Conservation (phyloP, 2,113 vertebrate genomes). For the Catagonus wagneri region DNA sequence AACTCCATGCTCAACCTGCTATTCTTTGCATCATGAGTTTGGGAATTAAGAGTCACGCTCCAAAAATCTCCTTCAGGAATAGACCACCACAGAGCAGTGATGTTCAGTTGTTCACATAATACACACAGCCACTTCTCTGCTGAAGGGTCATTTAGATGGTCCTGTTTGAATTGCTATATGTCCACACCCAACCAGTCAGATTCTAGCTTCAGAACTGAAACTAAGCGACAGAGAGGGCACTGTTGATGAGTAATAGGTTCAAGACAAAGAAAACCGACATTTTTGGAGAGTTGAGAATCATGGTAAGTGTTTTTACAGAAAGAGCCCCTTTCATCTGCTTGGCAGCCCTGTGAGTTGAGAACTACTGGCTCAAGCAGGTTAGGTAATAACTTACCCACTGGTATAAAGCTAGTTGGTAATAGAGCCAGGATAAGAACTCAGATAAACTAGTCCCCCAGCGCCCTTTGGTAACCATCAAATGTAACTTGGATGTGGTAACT, state of each 20-base stretch:
- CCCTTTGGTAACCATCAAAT: background rate
- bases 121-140: background rate
- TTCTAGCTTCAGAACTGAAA: background rate
- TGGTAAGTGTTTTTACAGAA: background rate
- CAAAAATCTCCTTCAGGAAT: background rate
- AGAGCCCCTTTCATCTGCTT: background rate
- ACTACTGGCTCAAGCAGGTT: background rate
- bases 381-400: background rate
- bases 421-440: background rate
- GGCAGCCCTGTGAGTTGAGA: background rate
- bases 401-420: background rate
- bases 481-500: too few relatives aligned
- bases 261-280: too few relatives aligned
- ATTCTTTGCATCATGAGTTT: background rate
- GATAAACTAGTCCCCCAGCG: background rate
- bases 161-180: background rate
- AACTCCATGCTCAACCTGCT: background rate
- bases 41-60: background rate
- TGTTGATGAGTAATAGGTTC: background rate
- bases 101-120: fast-evolving
- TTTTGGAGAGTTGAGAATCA: background rate
- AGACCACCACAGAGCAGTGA: background rate
- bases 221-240: background rate
- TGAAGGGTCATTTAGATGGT: background rate
- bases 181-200: background rate